Evolutionary conservation across 2,797 vertebrate species (phyloP), one percentile per base, ranked within the genome.

Genomic region (Oreortyx pictus): DNA sequence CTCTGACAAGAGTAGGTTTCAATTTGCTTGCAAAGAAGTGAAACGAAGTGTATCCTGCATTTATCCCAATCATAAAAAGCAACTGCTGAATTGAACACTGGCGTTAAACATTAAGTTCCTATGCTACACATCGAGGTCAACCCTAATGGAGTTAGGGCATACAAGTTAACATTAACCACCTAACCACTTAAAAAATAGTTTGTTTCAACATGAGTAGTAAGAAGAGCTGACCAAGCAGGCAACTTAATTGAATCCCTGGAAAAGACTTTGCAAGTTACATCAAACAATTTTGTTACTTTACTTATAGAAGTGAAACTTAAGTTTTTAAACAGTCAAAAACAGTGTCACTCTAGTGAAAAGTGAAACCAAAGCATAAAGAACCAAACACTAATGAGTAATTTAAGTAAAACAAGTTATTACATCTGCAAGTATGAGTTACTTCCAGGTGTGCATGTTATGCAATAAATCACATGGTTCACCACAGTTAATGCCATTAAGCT

Each of bases 321-420:
- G 15, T 73, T 73, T 43, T 62, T 25, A 33, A 35, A 71, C 74
- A 37, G 19, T 56, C 39, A 47, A 35, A 39, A 81, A 52, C 6
- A 68, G 2, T 8, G 3, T 10, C 16, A 3, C 11, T n/a, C 7
- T 54, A 71, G 19, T 1, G 0, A 27, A 77, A 70, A 52, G 14
- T 5, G 50, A 10, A 16, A 29, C 20, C 11, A 7, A 80, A 78
- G 4, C n/a, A 31, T 16, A 43, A 75, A 70, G 24, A 68, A 61
- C 39, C 7, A 75, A 71, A 13, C 11, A 9, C 17, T 43, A 46
- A 25, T 43, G 33, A 33, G 9, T 23, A 82, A 86, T 2, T 1
- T 7, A 78, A 46, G 13, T 59, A 5, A 86, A 88, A 37, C 22
- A 72, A 78, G 9, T 56, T 79, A 35, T 23, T 54, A 72, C 18